A percentile compares a stretch with the other conserved stretches of the same genome.
These are phyloP conservation scores for Leucosticte australis DNA, from an alignment of 2,113 vertebrate genomes.

Conservation along the genomic window DNA sequence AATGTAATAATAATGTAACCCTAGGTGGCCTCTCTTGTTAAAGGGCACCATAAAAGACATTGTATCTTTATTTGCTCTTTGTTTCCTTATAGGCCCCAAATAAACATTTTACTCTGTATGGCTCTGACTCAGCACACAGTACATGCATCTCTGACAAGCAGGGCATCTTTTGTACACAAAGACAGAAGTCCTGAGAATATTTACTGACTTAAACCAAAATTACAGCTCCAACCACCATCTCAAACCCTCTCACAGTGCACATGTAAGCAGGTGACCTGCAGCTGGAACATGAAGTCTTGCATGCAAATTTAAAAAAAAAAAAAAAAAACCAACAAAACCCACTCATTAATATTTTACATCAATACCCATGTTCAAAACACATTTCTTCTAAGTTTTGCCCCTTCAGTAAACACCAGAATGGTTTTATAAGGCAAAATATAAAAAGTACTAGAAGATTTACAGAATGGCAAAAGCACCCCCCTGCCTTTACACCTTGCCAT, in stretches of 20 bases:
- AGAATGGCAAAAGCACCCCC: not conserved
- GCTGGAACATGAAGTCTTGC: not conserved
- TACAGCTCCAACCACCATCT: not conserved
- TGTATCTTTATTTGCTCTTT: not conserved
- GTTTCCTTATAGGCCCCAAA: not conserved
- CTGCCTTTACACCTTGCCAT: not conserved
- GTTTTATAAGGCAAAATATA: not conserved
- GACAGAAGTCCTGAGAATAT: not conserved
- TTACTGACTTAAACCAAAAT: not conserved
- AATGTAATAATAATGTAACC: not conserved
- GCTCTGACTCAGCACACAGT: not conserved
- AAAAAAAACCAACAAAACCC: too few species aligned
- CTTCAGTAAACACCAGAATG: not conserved
- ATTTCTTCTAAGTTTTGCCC: not conserved
- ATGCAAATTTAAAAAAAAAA: not conserved
- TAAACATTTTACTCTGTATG: not conserved
- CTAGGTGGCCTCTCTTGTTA: not conserved
- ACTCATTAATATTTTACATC: not conserved
- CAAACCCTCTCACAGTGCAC: not conserved
- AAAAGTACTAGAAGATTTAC: not conserved
- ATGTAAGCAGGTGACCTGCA: not conserved
- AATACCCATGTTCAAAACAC: not conserved
- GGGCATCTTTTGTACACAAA: not conserved
- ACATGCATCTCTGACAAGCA: not conserved
- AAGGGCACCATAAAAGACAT: not conserved